A percentile compares a stretch with the other conserved stretches of the same genome.
Evolutionary conservation across 1,140 invertebrate genomes (phyloP).

Genomic region (Ceratosolen solmsi): DNA sequence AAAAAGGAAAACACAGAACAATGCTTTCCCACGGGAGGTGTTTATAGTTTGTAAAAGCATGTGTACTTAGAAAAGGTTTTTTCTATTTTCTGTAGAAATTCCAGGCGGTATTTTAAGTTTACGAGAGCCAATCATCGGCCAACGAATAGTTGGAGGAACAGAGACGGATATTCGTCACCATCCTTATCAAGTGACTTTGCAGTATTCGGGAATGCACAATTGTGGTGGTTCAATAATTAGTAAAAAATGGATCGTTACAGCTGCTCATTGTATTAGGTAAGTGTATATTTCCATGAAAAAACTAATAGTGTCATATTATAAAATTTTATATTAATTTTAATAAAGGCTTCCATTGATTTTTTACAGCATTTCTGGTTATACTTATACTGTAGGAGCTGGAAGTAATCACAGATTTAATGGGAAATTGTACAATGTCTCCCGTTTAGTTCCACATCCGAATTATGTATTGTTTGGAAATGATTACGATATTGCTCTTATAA

Average conservation of each 20-base stretch:
- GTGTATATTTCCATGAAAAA: too few species aligned
- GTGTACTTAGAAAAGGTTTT: too few species aligned
- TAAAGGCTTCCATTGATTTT: too few species aligned
- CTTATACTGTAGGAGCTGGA: conserved; percentile 42
- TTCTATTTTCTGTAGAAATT: neutral
- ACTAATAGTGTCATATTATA: too few species aligned
- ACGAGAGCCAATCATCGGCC: conserved; percentile 3
- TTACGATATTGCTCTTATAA: conserved; percentile 74
- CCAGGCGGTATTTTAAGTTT: neutral
- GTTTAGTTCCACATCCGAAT: conserved; percentile 65
- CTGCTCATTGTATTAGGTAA: conserved; percentile 72
- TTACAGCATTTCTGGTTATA: too few species aligned
- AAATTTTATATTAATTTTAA: too few species aligned
- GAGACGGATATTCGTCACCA: conserved; percentile 59
- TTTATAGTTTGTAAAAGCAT: neutral
- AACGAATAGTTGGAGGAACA: conserved; percentile 65
- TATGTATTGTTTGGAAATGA: conserved; percentile 68
- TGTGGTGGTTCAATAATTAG: conserved; percentile 70
- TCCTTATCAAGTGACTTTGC: conserved; percentile 63
- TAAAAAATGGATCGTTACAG: conserved; percentile 70
- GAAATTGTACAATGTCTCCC: conserved; percentile 54
- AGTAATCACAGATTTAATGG: conserved; percentile 55
- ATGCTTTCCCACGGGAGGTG: neutral
- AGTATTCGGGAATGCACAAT: conserved; percentile 54
- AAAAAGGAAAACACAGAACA: too few species aligned